Conservation (phyloP, 2,888 invertebrate genomes). For the Syrphus vitripennis region DNA sequence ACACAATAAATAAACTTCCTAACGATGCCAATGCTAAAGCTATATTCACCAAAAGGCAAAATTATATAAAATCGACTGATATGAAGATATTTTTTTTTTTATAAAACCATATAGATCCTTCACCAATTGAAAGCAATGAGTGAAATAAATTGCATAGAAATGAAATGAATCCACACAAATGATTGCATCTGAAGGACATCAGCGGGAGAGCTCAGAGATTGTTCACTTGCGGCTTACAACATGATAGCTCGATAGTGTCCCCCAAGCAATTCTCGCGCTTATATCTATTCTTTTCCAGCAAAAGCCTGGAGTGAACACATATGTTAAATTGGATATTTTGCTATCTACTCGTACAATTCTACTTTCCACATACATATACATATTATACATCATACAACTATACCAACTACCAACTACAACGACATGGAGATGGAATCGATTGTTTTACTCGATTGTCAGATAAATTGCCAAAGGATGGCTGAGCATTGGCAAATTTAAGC, state of each 20-base stretch:
- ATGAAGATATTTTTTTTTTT: neutral
- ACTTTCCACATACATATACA: neutral
- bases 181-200: constrained; percentile 8
- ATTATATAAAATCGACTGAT: constrained; percentile 33
- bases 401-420: neutral
- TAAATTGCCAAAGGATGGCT: constrained; percentile 11
- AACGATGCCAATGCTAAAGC: no score
- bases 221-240: constrained; percentile 30
- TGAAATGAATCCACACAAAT: neutral
- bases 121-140: neutral
- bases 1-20: constrained; percentile 33
- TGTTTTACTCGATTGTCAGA: constrained; percentile 37
- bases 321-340: constrained; percentile 43
- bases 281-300: neutral
- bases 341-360: neutral
- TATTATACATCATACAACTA: neutral
- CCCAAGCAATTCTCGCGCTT: neutral
- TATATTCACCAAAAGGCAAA: neutral
- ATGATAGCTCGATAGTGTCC: neutral
- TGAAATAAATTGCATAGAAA: neutral
- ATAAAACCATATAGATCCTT: neutral
- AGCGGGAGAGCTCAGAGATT: neutral
- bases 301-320: constrained; percentile 15
- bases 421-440: constrained; percentile 13
- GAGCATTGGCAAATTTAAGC: constrained; percentile 4